A percentile compares a stretch with the other conserved stretches of the same genome.
These are phyloP conservation scores for Suillia variegata DNA, from an alignment of 2,888 invertebrate species.

Conservation along the genomic window DNA sequence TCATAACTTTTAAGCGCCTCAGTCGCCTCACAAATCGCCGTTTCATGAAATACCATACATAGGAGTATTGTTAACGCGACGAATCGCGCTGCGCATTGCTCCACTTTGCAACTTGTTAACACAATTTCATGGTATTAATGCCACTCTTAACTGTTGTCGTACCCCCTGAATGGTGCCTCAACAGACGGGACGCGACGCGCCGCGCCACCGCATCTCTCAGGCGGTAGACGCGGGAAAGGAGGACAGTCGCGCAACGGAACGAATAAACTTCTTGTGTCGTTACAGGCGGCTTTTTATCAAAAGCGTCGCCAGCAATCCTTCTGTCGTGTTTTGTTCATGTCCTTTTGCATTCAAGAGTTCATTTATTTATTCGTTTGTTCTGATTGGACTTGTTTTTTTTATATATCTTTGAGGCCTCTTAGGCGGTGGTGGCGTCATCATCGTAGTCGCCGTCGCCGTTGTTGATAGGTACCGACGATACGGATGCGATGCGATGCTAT, in stretches of 20 bases:
- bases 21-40: too few relatives aligned
- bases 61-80: too few relatives aligned
- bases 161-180: background rate
- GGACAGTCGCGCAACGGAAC: background rate
- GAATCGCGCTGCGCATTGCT: too few relatives aligned
- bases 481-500: background rate
- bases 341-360: conserved; percentile 27
- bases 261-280: background rate
- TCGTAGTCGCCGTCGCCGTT: background rate
- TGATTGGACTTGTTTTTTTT: background rate
- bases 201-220: too few relatives aligned
- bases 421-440: too few relatives aligned
- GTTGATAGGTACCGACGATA: background rate
- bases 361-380: conserved; percentile 11
- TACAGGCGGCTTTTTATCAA: conserved; percentile 18
- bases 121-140: background rate
- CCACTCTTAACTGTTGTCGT: background rate
- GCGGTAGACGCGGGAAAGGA: too few relatives aligned
- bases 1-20: too few relatives aligned
- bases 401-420: background rate
- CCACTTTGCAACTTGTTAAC: too few relatives aligned
- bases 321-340: conserved; percentile 40
- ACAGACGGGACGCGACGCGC: background rate
- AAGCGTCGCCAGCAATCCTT: conserved; percentile 33
- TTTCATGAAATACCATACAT: too few relatives aligned